These are phyloP conservation scores for Luscinia luscinia DNA, from an alignment of 2,797 vertebrate species.

Conservation along the genomic window DNA sequence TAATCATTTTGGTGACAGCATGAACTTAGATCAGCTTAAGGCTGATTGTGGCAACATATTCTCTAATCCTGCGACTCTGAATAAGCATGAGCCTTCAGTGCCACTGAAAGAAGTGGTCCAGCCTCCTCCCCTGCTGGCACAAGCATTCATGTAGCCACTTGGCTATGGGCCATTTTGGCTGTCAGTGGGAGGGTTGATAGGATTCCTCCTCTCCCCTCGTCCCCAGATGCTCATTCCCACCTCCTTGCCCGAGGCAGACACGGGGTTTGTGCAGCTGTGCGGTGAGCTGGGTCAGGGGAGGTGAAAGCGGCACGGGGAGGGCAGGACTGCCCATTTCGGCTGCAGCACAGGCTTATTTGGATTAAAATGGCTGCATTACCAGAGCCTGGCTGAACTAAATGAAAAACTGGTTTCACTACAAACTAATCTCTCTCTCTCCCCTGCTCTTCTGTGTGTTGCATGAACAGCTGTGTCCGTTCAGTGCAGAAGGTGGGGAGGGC, in stretches of 20 bases:
- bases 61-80: slow-evolving; percentile 17
- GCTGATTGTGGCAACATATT: slow-evolving; percentile 5
- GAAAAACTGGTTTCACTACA: slow-evolving; percentile 17
- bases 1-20: slow-evolving; percentile 20
- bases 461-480: slow-evolving; percentile 4
- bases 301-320: slow-evolving; percentile 1
- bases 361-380: slow-evolving; percentile 42
- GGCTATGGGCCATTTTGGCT: slow-evolving; percentile 13
- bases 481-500: not conserved
- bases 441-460: not conserved
- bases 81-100: not conserved
- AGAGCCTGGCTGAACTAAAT: slow-evolving; percentile 8
- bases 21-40: slow-evolving; percentile 13
- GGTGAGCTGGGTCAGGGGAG: slow-evolving; percentile 28
- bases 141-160: not conserved
- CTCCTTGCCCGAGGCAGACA: not conserved
- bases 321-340: slow-evolving; percentile 33
- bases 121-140: slow-evolving; percentile 17
- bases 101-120: not conserved
- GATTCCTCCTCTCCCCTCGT: not conserved
- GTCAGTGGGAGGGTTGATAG: not conserved
- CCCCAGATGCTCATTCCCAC: not conserved
- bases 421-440: slow-evolving; percentile 12
- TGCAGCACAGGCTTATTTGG: not conserved
- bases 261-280: slow-evolving; percentile 27